These are phyloP conservation scores for Danaus melanippus DNA, from an alignment of 1,140 invertebrate species.

Conservation along the genomic window DNA sequence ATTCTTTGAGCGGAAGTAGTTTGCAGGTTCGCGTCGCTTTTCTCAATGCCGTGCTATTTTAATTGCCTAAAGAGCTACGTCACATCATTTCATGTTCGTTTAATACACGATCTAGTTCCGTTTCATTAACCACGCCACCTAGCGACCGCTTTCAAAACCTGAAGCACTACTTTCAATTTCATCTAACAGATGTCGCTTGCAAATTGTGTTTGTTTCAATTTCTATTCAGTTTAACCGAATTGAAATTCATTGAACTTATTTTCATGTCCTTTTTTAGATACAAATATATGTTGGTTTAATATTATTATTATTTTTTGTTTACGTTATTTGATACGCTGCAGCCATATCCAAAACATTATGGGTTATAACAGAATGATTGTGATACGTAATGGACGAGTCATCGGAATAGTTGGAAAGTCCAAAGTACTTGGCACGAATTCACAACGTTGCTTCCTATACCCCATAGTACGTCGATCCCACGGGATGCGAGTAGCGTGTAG, in stretches of 20 bases:
- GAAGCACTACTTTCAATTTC: not conserved
- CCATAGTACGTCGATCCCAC: conserved; percentile 59
- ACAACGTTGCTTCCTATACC: conserved; percentile 50
- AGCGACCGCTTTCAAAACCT: conserved; percentile 5
- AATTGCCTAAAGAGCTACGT: conserved; percentile 15
- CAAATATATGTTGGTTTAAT: too few relatives aligned
- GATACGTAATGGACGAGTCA: conserved; percentile 22
- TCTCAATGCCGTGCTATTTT: conserved; percentile 42
- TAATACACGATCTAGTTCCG: conserved; percentile 18
- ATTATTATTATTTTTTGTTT: too few relatives aligned
- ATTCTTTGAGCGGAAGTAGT: conserved; percentile 81
- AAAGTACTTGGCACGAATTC: conserved; percentile 47
- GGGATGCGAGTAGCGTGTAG: conserved; percentile 59
- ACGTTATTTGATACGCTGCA: too few relatives aligned
- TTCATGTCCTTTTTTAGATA: too few relatives aligned
- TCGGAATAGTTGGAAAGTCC: conserved; percentile 45
- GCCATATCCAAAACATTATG: too few relatives aligned
- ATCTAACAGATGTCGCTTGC: conserved; percentile 5
- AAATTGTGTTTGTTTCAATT: too few relatives aligned
- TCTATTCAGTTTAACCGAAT: too few relatives aligned
- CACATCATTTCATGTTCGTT: conserved; percentile 5
- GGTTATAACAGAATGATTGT: too few relatives aligned
- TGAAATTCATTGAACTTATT: too few relatives aligned
- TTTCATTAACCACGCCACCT: conserved; percentile 12
- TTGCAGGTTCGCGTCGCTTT: conserved; percentile 75